Base-by-base conservation (phyloP, 2,797 vertebrate species). In the Pseudochirops corinnae region DNA sequence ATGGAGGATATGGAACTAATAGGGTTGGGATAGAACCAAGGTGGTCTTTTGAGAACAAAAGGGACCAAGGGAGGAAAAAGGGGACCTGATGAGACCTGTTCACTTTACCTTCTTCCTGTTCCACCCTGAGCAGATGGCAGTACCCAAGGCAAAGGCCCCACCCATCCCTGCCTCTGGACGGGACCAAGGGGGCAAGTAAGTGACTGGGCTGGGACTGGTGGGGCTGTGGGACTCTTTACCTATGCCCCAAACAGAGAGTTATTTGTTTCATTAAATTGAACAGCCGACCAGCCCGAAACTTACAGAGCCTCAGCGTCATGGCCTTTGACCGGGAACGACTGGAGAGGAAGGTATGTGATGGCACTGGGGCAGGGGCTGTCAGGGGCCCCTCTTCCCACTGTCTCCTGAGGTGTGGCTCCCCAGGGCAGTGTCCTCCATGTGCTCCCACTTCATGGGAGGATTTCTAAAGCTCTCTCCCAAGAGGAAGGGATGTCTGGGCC, bases 231-330 rank as follows among this genome's bases (percentile, higher is more conserved):
- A 58, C 39, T 53, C 52, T 12, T 55, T n/a, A 55, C 11, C 26
- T 3, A 0, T 56, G 4, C 28, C 29, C 26, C 26, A 87, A 46
- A 0, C 14, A 18, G 26, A 53, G 55, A 33, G 0, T 52, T 56
- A 16, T 92, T 62, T 31, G 39, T 90, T 90, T 39, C 94, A 58
- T 87, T 26, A 21, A 52, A 53, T 55, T 21, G 50, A 91, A 53
- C 96, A 62, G 4, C 95, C 99, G 97, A 93, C 95, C 97, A 0
- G 97, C 98, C 9, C 99, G 98, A 96, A 98, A 99, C 90, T 98
- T 99, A 90, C 99, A 99, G 98, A 99, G 99, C 98, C 99, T 99
- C 98, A 99, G 98, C 1, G 99, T 99, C 91, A 98, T 99, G 95
- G 98, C 99, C 98, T 99, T 99, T 4, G 99, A 99, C 98, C 99